Conservation (phyloP, 2,888 invertebrate genomes). For the Tanypteryx hageni region DNA sequence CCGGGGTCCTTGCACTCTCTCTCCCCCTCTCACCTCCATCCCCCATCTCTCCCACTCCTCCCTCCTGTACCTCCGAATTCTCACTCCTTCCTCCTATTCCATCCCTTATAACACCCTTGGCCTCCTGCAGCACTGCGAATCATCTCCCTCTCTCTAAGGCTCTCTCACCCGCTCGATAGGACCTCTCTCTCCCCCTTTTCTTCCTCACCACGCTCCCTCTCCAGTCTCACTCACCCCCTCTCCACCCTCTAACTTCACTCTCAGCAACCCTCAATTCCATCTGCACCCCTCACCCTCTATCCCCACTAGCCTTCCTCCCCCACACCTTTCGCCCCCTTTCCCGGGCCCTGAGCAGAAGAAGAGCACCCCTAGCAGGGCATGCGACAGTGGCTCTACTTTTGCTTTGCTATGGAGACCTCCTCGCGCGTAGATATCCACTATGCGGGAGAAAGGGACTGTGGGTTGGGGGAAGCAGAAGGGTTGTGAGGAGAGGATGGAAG, state of each 20-base stretch:
- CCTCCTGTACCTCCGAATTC: background rate
- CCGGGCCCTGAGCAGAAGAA: background rate
- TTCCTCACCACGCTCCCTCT: background rate
- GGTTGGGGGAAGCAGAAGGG: background rate
- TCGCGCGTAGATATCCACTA: too few relatives aligned
- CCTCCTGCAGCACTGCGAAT: background rate
- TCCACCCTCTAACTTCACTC: background rate
- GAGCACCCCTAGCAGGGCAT: background rate
- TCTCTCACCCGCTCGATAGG: background rate
- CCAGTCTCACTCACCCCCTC: background rate
- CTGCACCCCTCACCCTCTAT: background rate
- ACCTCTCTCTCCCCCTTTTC: background rate
- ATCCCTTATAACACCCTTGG: constrained; percentile 24
- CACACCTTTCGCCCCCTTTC: background rate
- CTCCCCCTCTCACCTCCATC: background rate
- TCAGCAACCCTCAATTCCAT: background rate
- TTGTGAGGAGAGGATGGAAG: background rate
- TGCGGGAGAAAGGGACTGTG: background rate
- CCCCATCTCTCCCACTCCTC: background rate
- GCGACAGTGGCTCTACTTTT: background rate
- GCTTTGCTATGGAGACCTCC: background rate
- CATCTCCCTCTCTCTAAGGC: background rate
- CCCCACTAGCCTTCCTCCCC: background rate
- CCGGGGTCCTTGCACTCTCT: background rate
- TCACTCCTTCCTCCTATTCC: background rate